Evolutionary conservation across 1,140 invertebrate species (phyloP).

Genomic region (Polypedilum pembai): DNA sequence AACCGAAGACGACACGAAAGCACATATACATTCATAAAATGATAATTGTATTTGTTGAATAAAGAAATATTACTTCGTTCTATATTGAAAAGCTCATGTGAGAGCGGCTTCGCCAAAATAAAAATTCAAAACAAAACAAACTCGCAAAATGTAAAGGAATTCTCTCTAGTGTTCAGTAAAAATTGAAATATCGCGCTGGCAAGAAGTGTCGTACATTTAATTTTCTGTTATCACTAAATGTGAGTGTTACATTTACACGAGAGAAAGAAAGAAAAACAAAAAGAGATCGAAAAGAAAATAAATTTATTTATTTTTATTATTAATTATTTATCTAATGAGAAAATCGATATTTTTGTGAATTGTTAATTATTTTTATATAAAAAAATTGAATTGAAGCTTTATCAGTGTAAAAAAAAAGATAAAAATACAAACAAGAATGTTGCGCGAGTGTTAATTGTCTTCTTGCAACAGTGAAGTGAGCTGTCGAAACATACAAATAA

Average conservation of each 20-base stretch:
- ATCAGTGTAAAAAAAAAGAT: conserved; percentile 12
- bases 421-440: conserved; percentile 2
- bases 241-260: background rate
- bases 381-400: background rate
- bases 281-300: background rate
- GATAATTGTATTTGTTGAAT: too few relatives aligned
- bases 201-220: background rate
- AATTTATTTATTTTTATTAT: background rate
- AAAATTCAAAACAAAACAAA: conserved; percentile 27
- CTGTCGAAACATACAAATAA: background rate
- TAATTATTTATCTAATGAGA: background rate
- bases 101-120: conserved; percentile 9
- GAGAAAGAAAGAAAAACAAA: background rate
- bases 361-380: background rate
- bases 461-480: background rate
- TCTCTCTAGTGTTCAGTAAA: background rate
- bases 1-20: conserved; percentile 16
- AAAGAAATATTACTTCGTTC: too few relatives aligned
- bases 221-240: conserved; percentile 24
- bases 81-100: too few relatives aligned
- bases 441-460: background rate
- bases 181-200: background rate
- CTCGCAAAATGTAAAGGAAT: conserved; percentile 15
- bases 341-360: background rate
- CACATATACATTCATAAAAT: too few relatives aligned